Evolutionary conservation across 2,797 vertebrate genomes (phyloP).

Genomic region (Sylvia borin): DNA sequence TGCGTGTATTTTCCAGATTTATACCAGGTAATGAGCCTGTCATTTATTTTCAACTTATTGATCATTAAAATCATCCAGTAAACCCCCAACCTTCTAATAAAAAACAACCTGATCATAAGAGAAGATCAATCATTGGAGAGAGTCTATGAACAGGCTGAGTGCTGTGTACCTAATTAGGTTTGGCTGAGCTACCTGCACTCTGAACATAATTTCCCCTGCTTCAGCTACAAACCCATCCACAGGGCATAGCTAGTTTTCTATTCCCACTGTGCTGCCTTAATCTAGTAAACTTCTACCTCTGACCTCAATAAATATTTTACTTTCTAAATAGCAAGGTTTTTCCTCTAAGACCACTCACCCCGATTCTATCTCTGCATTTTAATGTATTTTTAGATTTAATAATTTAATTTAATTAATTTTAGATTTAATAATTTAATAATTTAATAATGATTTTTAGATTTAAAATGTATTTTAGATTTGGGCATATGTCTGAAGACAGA

Average conservation of each 20-base stretch:
- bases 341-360: not conserved
- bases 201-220: not conserved
- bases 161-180: not conserved
- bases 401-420: too few species aligned
- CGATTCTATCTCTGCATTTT: not conserved
- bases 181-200: not conserved
- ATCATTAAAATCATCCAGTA: not conserved
- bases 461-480: not conserved
- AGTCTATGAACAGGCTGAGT: not conserved
- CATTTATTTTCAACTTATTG: not conserved
- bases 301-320: not conserved
- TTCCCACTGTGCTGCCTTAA: not conserved
- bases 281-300: not conserved
- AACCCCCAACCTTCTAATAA: not conserved
- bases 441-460: too few species aligned
- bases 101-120: not conserved
- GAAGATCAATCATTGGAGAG: not conserved
- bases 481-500: not conserved
- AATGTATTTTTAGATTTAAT: too few species aligned
- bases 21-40: not conserved
- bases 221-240: not conserved
- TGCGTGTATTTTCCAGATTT: not conserved
- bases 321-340: not conserved
- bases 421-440: too few species aligned
- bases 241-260: not conserved